Evolutionary conservation across 2,797 vertebrate genomes (phyloP), one percentile per base, ranked within the genome.

Genomic region (Rhynchotus rufescens): DNA sequence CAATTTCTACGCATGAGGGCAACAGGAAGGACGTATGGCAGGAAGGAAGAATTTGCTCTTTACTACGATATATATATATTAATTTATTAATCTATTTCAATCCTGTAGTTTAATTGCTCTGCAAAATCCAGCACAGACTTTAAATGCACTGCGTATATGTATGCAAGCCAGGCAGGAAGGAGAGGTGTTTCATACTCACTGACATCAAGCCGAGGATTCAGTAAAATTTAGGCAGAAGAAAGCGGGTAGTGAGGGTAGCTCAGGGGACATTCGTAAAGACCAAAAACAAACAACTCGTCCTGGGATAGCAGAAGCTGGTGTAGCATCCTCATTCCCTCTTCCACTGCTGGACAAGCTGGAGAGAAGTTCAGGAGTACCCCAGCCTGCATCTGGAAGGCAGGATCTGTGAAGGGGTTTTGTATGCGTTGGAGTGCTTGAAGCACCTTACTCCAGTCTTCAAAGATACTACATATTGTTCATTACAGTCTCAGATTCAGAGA

Each of bases 21-120:
- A 92, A 75, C 79, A 92, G 95, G 88, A 96, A 94, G 95, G 90
- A 95, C 89, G 79, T 83, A 88, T 51, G 82, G 61, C 92, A 95
- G 94, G 91, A 94, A 96, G 92, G 79, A 93, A 91, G 75, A 76
- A 84, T 93, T 91, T 52, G 20, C 44, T 87, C 49, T 74, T 95
- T 84, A 56, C 66, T 82, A 73, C 59, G 61, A 89, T 62, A 85
- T 89, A 95, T 89, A 95, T 91, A 94, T 93, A 77, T 85, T 92
- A 87, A 94, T 95, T 92, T 95, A 78, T 93, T 84, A 30, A 72
- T 83, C 36, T 47, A 38, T 93, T 95, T 93, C 76, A 91, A 36
- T 75, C 44, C 54, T 69, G 36, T 59, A 52, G 56, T 82, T 95
- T 54, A 80, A 32, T 54, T 81, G 64, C 34, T 86, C 51, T 88